Conservation (phyloP, 2,797 vertebrate genomes). For the Ctenopoma multispine region DNA sequence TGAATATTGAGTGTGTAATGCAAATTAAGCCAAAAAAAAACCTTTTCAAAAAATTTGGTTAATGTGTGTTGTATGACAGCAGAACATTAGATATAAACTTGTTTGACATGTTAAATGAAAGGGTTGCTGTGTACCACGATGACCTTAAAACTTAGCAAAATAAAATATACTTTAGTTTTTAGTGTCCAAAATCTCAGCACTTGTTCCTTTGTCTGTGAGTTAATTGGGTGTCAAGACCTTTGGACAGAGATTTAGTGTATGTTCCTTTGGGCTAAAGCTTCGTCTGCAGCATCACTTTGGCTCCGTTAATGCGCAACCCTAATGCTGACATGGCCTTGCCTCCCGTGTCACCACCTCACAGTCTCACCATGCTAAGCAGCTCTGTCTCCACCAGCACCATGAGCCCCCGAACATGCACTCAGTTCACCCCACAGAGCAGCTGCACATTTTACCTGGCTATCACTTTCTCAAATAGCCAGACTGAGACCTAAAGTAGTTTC, state of each 20-base stretch:
- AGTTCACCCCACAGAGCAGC: constrained; percentile 49
- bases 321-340: constrained; percentile 49
- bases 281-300: constrained; percentile 53
- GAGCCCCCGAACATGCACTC: constrained; percentile 35
- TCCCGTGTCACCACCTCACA: constrained; percentile 39
- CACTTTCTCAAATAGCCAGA: constrained; percentile 34
- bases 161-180: constrained; percentile 10
- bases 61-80: constrained; percentile 23
- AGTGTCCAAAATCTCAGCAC: constrained; percentile 26
- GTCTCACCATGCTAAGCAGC: constrained; percentile 35
- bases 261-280: constrained; percentile 48
- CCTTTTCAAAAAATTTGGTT: constrained; percentile 24
- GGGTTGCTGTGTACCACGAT: constrained; percentile 25
- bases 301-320: constrained; percentile 60
- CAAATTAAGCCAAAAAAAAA: constrained; percentile 35
- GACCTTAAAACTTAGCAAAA: constrained; percentile 45
- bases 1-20: constrained; percentile 17
- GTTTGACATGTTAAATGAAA: constrained; percentile 41
- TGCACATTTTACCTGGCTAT: constrained; percentile 24
- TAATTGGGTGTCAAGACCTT: constrained; percentile 64
- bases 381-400: constrained; percentile 21
- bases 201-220: constrained; percentile 46
- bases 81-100: constrained; percentile 43
- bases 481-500: constrained; percentile 48
- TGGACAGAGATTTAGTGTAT: constrained; percentile 57